A percentile compares a stretch with the other conserved stretches of the same genome.
These are phyloP conservation scores for Saxidomus purpurata DNA, from an alignment of 1,140 invertebrate genomes.

Conservation along the genomic window DNA sequence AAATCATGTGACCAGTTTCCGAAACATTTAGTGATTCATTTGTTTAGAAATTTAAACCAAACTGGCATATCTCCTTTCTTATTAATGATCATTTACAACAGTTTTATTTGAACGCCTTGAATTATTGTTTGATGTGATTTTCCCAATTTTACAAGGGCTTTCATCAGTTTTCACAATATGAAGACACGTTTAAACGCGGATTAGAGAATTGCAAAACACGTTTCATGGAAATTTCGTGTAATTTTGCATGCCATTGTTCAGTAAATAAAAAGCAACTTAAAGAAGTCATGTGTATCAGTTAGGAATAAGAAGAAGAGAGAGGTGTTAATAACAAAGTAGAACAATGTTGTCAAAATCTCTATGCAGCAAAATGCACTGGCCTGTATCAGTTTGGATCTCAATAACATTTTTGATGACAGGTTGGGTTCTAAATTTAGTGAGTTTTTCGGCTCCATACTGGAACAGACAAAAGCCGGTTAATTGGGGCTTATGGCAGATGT, in stretches of 20 bases:
- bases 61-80: no score
- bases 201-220: no score
- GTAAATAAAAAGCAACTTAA: no score
- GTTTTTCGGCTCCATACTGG: slow-evolving; percentile 33
- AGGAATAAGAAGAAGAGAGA: no score
- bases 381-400: not conserved
- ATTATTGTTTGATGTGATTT: not conserved
- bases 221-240: no score
- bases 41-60: no score
- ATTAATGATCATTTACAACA: not conserved
- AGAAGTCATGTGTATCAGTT: no score
- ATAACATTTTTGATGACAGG: not conserved
- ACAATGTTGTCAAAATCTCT: not conserved
- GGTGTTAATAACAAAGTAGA: no score
- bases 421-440: slow-evolving; percentile 9
- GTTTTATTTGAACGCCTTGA: not conserved
- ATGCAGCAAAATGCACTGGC: not conserved
- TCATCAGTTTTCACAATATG: not conserved
- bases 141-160: not conserved
- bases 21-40: not conserved
- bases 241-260: no score
- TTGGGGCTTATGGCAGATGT: slow-evolving; percentile 53
- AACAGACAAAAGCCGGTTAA: not conserved
- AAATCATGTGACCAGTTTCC: not conserved
- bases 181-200: not conserved